phyloP scores from a whole-genome alignment of 2,797 vertebrate genomes.

The Tympanoctomys barrerae region DNA sequence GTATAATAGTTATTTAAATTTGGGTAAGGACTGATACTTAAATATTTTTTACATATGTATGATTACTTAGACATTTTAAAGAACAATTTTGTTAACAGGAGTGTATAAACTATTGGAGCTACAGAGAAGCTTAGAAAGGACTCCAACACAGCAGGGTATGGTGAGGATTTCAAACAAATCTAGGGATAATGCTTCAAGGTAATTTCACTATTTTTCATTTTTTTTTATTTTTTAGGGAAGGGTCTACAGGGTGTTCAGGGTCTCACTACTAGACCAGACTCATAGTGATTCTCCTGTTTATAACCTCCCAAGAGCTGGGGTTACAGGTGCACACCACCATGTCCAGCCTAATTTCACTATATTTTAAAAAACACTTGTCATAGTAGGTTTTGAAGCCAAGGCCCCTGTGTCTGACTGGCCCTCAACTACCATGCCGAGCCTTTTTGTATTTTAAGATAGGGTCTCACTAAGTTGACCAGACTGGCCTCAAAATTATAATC shows the following conservation, averaged over 20 bases:
- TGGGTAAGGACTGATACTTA: conserved; percentile 21
- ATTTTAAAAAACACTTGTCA: neutral
- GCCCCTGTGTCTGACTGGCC: neutral
- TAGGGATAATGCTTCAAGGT: neutral
- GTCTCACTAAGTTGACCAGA: neutral
- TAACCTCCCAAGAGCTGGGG: too few relatives aligned
- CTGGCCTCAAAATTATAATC: neutral
- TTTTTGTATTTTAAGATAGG: neutral
- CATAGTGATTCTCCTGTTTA: too few relatives aligned
- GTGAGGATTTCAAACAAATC: neutral
- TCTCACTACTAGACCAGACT: too few relatives aligned
- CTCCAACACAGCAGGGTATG: neutral
- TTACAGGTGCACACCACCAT: too few relatives aligned
- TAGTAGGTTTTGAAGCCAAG: neutral
- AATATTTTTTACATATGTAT: conserved; percentile 7
- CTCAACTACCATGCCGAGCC: neutral
- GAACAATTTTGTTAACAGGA: neutral
- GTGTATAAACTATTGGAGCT: neutral
- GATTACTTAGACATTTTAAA: conserved; percentile 20
- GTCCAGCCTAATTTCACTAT: too few relatives aligned
- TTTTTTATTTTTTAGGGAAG: too few relatives aligned
- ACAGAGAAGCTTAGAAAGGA: conserved; percentile 18
- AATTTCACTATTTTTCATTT: neutral
- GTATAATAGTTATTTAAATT: neutral
- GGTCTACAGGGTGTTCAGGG: too few relatives aligned